A percentile compares a stretch with the other conserved stretches of the same genome.
Conservation (phyloP, 37 sponge, comb jelly and placozoan species). For the Ephydatia muelleri region DNA sequence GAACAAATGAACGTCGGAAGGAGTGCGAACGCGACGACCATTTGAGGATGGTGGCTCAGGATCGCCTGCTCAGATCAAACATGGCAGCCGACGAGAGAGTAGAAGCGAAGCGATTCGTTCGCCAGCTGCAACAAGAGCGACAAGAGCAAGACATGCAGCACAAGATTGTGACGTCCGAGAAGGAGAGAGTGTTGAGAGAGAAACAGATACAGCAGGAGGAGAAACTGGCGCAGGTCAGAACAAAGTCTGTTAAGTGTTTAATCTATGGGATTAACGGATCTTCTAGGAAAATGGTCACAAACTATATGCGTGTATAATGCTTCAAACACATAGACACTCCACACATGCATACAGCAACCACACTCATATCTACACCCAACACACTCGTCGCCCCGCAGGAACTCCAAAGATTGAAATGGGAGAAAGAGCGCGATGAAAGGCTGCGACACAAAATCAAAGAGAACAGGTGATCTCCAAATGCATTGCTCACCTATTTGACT, state of each 20-base stretch:
- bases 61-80: conserved; percentile 56
- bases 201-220: conserved; percentile 87
- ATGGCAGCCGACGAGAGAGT: conserved; percentile 79
- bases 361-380: not conserved
- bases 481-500: no score
- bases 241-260: not conserved
- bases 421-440: conserved; percentile 74
- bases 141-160: conserved; percentile 75
- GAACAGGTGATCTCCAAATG: conserved; percentile 78
- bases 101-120: conserved; percentile 77
- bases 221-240: conserved; percentile 65
- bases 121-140: conserved; percentile 74
- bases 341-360: not conserved
- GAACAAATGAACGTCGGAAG: conserved; percentile 71
- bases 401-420: conserved; percentile 78
- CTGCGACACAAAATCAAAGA: conserved; percentile 91
- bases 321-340: not conserved
- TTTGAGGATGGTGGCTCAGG: conserved; percentile 67
- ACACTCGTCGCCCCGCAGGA: conserved; percentile 38
- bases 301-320: not conserved
- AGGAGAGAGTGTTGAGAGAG: conserved; percentile 54
- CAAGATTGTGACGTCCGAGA: conserved; percentile 51
- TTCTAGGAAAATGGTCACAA: not conserved
- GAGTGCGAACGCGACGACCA: conserved; percentile 74
- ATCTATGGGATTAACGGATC: not conserved